Conservation (phyloP, 2,113 vertebrate species). For the Athene noctua region DNA sequence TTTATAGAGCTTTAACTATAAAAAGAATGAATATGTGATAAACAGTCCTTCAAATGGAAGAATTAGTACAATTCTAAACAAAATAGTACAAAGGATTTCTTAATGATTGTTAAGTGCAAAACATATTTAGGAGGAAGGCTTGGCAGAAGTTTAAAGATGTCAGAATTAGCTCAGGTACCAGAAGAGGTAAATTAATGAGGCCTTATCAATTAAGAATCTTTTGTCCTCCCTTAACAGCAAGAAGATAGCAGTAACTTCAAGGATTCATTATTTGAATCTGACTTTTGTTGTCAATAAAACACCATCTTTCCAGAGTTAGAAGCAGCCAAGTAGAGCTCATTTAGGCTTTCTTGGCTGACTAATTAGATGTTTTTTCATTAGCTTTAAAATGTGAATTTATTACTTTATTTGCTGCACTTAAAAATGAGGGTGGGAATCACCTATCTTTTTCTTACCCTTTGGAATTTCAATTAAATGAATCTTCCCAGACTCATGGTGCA, state of each 20-base stretch:
- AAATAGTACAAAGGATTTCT: background rate
- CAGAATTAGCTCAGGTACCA: background rate
- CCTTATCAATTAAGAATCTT: background rate
- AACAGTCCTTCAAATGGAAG: background rate
- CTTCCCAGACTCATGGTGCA: background rate
- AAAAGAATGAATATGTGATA: background rate
- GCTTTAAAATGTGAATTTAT: background rate
- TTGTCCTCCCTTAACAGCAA: background rate
- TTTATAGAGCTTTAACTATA: background rate
- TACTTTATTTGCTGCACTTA: background rate
- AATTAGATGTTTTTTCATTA: background rate
- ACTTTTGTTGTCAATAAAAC: background rate
- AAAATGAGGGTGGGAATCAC: background rate
- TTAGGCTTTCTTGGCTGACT: background rate
- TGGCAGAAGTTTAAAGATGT: background rate
- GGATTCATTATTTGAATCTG: background rate
- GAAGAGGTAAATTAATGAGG: background rate
- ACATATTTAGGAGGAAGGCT: background rate
- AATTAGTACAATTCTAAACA: background rate
- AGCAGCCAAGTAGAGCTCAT: background rate
- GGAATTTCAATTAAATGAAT: background rate
- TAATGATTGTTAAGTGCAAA: background rate
- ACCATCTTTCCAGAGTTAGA: background rate
- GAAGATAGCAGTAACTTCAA: background rate
- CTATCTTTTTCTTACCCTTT: background rate